phyloP scores from a whole-genome alignment of 2,888 invertebrate species.

The Melanostoma scalare region DNA sequence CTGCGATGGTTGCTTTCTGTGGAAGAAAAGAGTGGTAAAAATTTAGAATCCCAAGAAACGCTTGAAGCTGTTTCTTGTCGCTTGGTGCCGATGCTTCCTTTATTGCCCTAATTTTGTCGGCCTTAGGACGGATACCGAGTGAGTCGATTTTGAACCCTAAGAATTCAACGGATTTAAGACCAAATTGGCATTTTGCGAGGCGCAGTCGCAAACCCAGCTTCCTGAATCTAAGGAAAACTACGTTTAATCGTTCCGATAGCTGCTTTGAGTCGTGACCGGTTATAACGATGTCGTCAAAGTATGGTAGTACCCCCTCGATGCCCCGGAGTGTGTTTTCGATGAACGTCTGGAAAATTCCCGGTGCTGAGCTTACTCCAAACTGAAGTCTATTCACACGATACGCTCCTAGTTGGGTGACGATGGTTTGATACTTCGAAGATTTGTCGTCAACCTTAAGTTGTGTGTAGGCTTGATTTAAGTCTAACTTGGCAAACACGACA shows the following conservation, averaged over 20 bases:
- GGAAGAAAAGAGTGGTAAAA: neutral
- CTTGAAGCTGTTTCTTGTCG: slow-evolving; percentile 20
- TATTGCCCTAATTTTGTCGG: slow-evolving; percentile 3
- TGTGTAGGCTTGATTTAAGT: slow-evolving; percentile 77
- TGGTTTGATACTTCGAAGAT: slow-evolving; percentile 75
- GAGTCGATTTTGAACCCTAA: slow-evolving; percentile 5
- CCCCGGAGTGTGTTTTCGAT: slow-evolving; percentile 10
- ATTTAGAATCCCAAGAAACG: neutral
- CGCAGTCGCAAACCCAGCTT: neutral
- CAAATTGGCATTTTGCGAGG: neutral
- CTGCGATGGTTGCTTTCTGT: neutral
- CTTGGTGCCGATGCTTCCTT: neutral
- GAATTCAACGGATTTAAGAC: neutral
- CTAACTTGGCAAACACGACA: slow-evolving; percentile 77
- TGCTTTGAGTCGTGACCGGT: neutral
- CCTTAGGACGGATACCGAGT: slow-evolving; percentile 11
- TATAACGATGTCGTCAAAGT: slow-evolving; percentile 27
- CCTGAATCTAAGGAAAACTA: neutral
- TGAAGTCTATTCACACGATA: slow-evolving; percentile 63
- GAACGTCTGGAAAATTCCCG: slow-evolving; percentile 35
- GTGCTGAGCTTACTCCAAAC: slow-evolving; percentile 37
- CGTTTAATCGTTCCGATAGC: neutral
- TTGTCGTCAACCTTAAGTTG: slow-evolving; percentile 76
- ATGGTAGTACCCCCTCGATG: slow-evolving; percentile 7
- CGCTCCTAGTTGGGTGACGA: slow-evolving; percentile 77